Evolutionary conservation across 2,113 vertebrate genomes (phyloP), one percentile per base, ranked within the genome.

Genomic region (Anser brachyrhynchus): DNA sequence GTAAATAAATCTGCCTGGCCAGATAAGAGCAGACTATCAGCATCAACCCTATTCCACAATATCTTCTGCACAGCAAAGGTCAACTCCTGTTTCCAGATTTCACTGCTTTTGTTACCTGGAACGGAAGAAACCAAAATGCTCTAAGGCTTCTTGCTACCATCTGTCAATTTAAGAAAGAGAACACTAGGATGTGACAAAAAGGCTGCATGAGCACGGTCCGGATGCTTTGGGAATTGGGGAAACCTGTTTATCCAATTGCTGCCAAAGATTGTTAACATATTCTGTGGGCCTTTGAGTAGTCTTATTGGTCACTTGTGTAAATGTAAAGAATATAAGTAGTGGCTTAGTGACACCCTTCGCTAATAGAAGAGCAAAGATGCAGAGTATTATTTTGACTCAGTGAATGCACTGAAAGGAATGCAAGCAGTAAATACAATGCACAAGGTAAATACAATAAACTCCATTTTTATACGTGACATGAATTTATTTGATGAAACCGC

Each of bases 161-260:
- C 37, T 28, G 23, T 21, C 69, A 35, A 5, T 23, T 54, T 46
- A 39, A 44, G 20, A n/a, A n/a, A 37, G 52, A 44, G 69, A 75
- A 69, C 17, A 26, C 0, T 7, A 2, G 39, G 44, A 51, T 4
- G 12, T 3, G 41, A 37, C 11, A 31, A 51, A 55, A 41, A 2
- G 0, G 51, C 57, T 43, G 64, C 1, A 0, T 6, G 3, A 10
- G 57, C 29, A n/a, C 11, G 37, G 13, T 12, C 26, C 2, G 0
- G 73, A 19, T 57, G 9, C 11, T 35, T 33, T 31, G 39, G 4
- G 29, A 57, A 1, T 6, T 20, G 16, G 14, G 61, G 33, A 83
- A 67, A 58, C 5, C 15, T 44, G 5, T 9, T 44, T 35, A 65
- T 39, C 20, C 46, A 44, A 23, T 21, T 31, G 6, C 0, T 55